A percentile compares a stretch with the other conserved stretches of the same genome.
phyloP scores from a whole-genome alignment of 2,797 vertebrate genomes.

The Chromobotia macracanthus region DNA sequence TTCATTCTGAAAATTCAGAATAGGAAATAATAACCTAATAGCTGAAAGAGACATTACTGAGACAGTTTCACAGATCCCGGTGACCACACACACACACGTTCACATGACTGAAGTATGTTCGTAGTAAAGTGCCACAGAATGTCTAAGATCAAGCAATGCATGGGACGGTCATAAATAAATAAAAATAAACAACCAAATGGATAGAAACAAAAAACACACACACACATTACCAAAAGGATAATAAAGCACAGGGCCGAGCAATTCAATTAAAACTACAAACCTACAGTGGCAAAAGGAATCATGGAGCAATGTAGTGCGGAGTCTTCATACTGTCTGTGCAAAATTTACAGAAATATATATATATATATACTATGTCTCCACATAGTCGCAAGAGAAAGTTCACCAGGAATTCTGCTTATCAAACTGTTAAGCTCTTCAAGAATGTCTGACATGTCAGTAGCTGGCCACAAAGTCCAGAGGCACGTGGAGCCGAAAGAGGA shows the following conservation, averaged over 20 bases:
- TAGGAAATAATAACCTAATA: constrained; percentile 21
- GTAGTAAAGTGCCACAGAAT: constrained; percentile 38
- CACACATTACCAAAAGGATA: constrained; percentile 30
- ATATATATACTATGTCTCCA: constrained; percentile 30
- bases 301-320: not conserved
- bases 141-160: constrained; percentile 25
- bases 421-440: constrained; percentile 28
- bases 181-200: not conserved
- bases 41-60: not conserved
- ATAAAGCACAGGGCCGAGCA: constrained; percentile 41
- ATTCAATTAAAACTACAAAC: constrained; percentile 45
- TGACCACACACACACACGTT: not conserved
- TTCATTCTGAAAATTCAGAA: constrained; percentile 1
- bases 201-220: not conserved
- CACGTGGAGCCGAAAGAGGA: constrained; percentile 6
- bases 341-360: constrained; percentile 34
- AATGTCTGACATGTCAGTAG: constrained; percentile 47
- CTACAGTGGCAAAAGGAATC: constrained; percentile 37
- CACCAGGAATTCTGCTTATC: constrained; percentile 24
- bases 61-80: constrained; percentile 3
- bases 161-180: constrained; percentile 29
- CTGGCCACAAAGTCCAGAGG: constrained; percentile 50
- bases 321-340: constrained; percentile 31
- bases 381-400: constrained; percentile 16
- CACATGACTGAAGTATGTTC: not conserved